phyloP scores from a whole-genome alignment of 2,888 invertebrate genomes.

The Arge pagana region DNA sequence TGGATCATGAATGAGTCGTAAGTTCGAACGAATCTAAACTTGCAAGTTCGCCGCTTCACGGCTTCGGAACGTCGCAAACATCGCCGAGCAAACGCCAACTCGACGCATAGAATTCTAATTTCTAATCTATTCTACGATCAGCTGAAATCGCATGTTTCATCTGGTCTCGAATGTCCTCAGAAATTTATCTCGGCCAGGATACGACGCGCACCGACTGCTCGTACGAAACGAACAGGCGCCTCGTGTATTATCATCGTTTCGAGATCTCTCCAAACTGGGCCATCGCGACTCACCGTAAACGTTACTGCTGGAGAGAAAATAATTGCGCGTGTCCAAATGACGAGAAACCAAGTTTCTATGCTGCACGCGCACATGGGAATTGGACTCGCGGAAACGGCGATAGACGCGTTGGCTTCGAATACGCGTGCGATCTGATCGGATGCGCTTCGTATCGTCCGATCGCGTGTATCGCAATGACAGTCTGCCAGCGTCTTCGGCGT shows the following conservation, averaged over 20 bases:
- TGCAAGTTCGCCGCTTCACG: too few species aligned
- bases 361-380: neutral
- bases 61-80: too few species aligned
- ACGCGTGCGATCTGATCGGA: constrained; percentile 10
- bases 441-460: constrained; percentile 10
- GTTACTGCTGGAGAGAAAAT: constrained; percentile 6
- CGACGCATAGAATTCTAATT: too few species aligned
- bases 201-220: neutral
- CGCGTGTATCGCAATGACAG: too few species aligned
- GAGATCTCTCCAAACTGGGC: constrained; percentile 18
- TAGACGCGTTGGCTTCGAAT: neutral
- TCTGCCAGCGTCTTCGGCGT: too few species aligned
- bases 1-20: constrained; percentile 6
- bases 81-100: too few species aligned
- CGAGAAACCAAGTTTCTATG: constrained; percentile 1
- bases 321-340: constrained; percentile 7
- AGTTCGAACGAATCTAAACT: too few species aligned
- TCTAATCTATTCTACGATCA: too few species aligned
- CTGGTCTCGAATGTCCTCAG: too few species aligned
- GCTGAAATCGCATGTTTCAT: too few species aligned
- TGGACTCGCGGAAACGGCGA: neutral
- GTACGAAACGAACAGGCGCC: constrained; percentile 3
- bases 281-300: neutral
- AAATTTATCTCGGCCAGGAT: too few species aligned
- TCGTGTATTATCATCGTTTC: constrained; percentile 11